These are phyloP conservation scores for Nomada ferruginata DNA, from an alignment of 2,888 invertebrate species.

Conservation along the genomic window DNA sequence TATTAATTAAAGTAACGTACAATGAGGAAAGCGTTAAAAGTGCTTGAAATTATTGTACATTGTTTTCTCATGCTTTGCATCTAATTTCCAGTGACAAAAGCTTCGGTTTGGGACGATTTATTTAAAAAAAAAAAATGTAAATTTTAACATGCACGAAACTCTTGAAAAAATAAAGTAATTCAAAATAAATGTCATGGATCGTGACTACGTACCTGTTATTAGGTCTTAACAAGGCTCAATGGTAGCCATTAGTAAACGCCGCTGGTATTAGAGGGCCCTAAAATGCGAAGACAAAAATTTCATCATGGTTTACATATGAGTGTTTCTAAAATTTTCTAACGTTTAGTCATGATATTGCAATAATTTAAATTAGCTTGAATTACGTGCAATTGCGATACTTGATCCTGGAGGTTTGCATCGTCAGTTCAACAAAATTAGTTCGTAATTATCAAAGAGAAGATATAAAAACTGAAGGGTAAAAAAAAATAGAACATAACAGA, in stretches of 20 bases:
- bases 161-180: neutral
- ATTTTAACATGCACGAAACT: constrained; percentile 12
- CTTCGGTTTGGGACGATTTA: constrained; percentile 3
- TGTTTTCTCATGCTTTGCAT: no score
- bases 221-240: constrained; percentile 88
- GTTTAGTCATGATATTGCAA: constrained; percentile 33
- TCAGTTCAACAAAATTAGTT: neutral
- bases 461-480: constrained; percentile 14
- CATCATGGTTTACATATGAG: constrained; percentile 29
- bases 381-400: constrained; percentile 87
- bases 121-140: neutral
- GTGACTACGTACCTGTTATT: constrained; percentile 81
- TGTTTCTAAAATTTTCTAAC: constrained; percentile 19
- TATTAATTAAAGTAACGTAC: neutral
- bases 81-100: no score
- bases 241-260: constrained; percentile 99
- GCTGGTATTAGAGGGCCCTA: constrained; percentile 99
- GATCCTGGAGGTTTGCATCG: constrained; percentile 85
- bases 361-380: constrained; percentile 22
- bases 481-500: constrained; percentile 14
- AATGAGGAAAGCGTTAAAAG: neutral
- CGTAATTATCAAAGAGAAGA: constrained; percentile 23
- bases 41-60: constrained; percentile 2
- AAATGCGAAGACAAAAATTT: constrained; percentile 84
- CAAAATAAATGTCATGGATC: neutral